A percentile compares a stretch with the other conserved stretches of the same genome.
Conservation (phyloP, 1,140 invertebrate species). For the Helicoverpa armigera region DNA sequence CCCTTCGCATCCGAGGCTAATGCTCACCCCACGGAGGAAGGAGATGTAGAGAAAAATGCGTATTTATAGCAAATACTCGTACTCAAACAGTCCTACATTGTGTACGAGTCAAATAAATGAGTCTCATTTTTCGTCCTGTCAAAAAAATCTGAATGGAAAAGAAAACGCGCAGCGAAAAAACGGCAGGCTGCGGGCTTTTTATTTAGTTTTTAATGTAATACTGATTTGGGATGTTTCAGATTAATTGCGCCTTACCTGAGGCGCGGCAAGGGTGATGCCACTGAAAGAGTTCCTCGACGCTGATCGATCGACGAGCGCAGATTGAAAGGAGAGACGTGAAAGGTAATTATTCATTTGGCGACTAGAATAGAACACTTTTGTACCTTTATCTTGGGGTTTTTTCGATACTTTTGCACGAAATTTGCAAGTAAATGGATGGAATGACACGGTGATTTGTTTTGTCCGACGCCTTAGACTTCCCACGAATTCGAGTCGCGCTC, state of each 20-base stretch:
- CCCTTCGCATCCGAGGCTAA: conserved; percentile 80
- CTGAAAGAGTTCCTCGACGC: conserved; percentile 85
- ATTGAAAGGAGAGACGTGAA: conserved; percentile 86
- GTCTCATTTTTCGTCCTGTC: conserved; percentile 86
- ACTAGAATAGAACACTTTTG: conserved; percentile 86
- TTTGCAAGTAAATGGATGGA: conserved; percentile 85
- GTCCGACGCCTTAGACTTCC: conserved; percentile 74
- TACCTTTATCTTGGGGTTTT: conserved; percentile 84
- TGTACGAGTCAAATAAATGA: conserved; percentile 87
- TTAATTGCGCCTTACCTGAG: conserved; percentile 85
- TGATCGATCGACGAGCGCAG: conserved; percentile 82
- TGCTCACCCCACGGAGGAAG: conserved; percentile 83
- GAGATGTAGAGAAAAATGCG: conserved; percentile 86
- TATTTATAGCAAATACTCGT: conserved; percentile 87
- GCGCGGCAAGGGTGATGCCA: conserved; percentile 78
- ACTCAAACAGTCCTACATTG: conserved; percentile 86
- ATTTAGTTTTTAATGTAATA: conserved; percentile 86
- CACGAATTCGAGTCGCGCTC: conserved; percentile 70
- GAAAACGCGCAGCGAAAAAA: conserved; percentile 84
- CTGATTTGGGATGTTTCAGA: conserved; percentile 86
- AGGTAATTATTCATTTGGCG: conserved; percentile 86
- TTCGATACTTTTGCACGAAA: conserved; percentile 84
- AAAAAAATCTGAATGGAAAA: conserved; percentile 86
- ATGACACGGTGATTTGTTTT: conserved; percentile 83
- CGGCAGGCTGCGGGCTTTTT: conserved; percentile 80